Evolutionary conservation across 2,113 vertebrate species (phyloP).

Genomic region (Dermatemys mawii): DNA sequence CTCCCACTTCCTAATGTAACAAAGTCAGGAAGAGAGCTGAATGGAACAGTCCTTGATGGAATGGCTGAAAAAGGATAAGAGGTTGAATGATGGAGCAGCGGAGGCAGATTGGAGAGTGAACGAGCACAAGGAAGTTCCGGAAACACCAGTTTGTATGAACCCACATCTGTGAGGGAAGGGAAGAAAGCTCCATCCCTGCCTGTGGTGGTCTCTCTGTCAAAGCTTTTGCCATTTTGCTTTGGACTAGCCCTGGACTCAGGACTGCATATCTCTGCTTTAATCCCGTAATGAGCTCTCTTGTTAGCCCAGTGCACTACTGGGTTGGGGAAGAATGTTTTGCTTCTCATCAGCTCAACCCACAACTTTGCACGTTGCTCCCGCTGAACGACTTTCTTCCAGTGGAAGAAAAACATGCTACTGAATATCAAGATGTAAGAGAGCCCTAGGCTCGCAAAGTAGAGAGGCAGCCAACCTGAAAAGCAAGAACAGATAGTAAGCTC

Average conservation of each 20-base stretch:
- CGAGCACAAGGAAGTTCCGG: constrained; percentile 47
- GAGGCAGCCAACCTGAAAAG: constrained; percentile 50
- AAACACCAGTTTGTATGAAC: constrained; percentile 33
- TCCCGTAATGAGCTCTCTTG: constrained; percentile 32
- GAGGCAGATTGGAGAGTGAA: constrained; percentile 50
- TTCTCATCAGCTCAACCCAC: constrained; percentile 62
- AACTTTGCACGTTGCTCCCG: constrained; percentile 46
- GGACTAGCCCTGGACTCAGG: background rate
- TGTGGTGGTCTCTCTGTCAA: background rate
- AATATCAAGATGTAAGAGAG: constrained; percentile 53
- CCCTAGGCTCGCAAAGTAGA: constrained; percentile 67
- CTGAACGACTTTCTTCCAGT: constrained; percentile 66
- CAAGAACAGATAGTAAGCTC: background rate
- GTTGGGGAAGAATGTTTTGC: constrained; percentile 45
- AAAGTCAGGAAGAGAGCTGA: constrained; percentile 40
- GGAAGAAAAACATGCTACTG: constrained; percentile 62
- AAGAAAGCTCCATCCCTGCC: background rate
- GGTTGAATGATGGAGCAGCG: constrained; percentile 59
- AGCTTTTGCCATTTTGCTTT: background rate
- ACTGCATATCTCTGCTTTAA: constrained; percentile 17
- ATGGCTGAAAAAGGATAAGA: constrained; percentile 58
- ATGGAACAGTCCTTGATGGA: constrained; percentile 34
- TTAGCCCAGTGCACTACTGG: constrained; percentile 64
- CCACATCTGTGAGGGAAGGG: background rate
- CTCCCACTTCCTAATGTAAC: background rate